Percentiles rank a stretch among this genome's conserved stretches.
phyloP scores from a whole-genome alignment of 2,113 vertebrate species.

The Rissa tridactyla region DNA sequence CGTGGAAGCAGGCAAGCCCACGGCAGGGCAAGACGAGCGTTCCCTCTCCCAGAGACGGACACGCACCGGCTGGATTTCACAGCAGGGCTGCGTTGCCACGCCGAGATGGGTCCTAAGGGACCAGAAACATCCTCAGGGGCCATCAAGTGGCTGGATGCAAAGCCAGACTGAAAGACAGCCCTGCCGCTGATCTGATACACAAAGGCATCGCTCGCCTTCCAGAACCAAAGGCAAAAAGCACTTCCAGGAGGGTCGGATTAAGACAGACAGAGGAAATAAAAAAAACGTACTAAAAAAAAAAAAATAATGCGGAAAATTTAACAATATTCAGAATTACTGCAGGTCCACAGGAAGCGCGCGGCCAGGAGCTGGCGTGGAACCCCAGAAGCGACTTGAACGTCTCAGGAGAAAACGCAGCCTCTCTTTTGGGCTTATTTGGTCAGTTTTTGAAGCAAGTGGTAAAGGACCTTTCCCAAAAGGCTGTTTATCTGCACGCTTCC shows the following conservation, averaged over 20 bases:
- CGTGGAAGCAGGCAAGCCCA: background rate
- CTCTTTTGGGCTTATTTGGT: background rate
- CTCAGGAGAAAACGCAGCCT: background rate
- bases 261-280: conserved; percentile 29
- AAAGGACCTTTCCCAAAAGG: conserved; percentile 48
- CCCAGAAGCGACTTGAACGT: background rate
- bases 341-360: background rate
- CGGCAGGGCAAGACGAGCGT: rapidly evolving
- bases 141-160: background rate
- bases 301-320: conserved; percentile 2
- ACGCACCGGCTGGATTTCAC: background rate
- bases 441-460: conserved; percentile 22
- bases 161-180: background rate
- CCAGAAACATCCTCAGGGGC: background rate
- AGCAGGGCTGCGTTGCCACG: background rate
- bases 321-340: background rate
- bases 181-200: conserved; percentile 18
- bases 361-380: background rate
- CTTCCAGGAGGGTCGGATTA: conserved; percentile 14
- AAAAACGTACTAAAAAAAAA: background rate
- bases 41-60: background rate
- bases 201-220: background rate
- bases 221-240: conserved; percentile 12
- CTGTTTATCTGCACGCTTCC: conserved; percentile 48
- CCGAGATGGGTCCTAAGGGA: background rate